phyloP scores from a whole-genome alignment of 2,797 vertebrate species.

The Octomys mimax region DNA sequence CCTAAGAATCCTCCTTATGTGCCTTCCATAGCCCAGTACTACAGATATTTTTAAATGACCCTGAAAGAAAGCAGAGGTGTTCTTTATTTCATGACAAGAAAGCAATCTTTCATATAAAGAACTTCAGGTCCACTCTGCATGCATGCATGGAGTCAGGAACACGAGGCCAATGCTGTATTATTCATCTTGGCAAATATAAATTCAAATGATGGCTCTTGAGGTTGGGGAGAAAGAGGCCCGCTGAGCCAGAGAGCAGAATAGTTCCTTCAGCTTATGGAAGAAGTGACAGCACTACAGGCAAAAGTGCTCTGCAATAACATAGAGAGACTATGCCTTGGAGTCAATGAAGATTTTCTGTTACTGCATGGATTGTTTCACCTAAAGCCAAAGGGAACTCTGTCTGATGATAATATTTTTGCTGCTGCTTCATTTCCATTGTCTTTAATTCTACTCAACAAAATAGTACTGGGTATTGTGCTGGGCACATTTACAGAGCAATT shows the following conservation, averaged over 20 bases:
- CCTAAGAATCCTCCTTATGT: slow-evolving; percentile 45
- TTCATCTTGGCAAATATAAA: slow-evolving; percentile 64
- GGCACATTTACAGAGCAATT: slow-evolving; percentile 92
- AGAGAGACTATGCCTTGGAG: not conserved
- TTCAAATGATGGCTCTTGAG: slow-evolving; percentile 51
- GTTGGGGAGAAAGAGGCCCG: not conserved
- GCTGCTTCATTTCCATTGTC: slow-evolving; percentile 76
- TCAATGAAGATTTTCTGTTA: slow-evolving; percentile 56
- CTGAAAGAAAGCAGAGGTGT: slow-evolving; percentile 66
- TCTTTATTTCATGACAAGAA: slow-evolving; percentile 70
- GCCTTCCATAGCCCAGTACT: not conserved
- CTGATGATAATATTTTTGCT: slow-evolving; percentile 54
- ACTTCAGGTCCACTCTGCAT: slow-evolving; percentile 27
- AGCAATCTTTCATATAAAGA: slow-evolving; percentile 61
- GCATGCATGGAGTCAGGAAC: slow-evolving; percentile 31
- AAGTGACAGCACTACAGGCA: not conserved
- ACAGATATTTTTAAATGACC: slow-evolving; percentile 74
- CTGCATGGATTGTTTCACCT: not conserved
- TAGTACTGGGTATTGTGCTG: slow-evolving; percentile 86
- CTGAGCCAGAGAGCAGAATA: slow-evolving; percentile 1
- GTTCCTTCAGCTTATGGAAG: not conserved
- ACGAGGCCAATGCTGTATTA: slow-evolving; percentile 1
- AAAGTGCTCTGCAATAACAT: not conserved
- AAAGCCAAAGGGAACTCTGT: slow-evolving; percentile 48
- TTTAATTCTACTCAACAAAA: slow-evolving; percentile 75